Base-by-base conservation (phyloP, 2,888 invertebrate genomes). In the Xanthorhoe designata region DNA sequence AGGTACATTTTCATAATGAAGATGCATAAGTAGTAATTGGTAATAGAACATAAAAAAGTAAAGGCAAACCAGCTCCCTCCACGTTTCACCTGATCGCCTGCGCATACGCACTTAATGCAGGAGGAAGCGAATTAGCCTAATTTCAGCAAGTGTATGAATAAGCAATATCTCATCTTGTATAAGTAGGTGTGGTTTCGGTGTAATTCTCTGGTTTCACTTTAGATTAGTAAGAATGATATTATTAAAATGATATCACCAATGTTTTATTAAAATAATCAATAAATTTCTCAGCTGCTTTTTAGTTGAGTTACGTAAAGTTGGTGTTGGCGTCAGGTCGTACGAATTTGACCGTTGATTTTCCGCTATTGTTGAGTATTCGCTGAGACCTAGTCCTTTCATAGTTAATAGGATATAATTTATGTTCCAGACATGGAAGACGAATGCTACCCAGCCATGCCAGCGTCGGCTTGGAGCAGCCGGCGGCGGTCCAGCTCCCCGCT, bases 391-490 rank as follows among this genome's bases (percentile, higher is more conserved):
- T n/a, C n/a, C n/a, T n/a, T n/a, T n/a, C n/a, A n/a, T 42, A 13
- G 13, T 13, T 24, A 42, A 13, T 42, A 42, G 13, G 38, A 13
- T 4, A 42, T 13, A 1, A 13, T 19, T 53, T 15, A 9, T 42
- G 10, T 68, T 29, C 13, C 91, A 97, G 98, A 98, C 81, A 97
- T 98, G 96, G 98, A 98, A 87, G 97, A 98, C 80, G 98, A 98
- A 84, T 97, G 97, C 87, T 97, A 97, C 89, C 97, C 97, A 66
- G 95, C 96, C 65, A 97, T 97, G 84, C 96, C 97, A 70, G 95
- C 97, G 85, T 90, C 89, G 66, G 94, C 94, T 70, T 94, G 94
- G 90, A 86, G 88, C 75, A 88, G 89, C 75, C 82, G 90, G 73
- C 86, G 90, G 71, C 79, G 88, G 63, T 86, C 87, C 68, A 87